Conservation (phyloP, 2,113 vertebrate genomes). For the Centropus bengalensis region DNA sequence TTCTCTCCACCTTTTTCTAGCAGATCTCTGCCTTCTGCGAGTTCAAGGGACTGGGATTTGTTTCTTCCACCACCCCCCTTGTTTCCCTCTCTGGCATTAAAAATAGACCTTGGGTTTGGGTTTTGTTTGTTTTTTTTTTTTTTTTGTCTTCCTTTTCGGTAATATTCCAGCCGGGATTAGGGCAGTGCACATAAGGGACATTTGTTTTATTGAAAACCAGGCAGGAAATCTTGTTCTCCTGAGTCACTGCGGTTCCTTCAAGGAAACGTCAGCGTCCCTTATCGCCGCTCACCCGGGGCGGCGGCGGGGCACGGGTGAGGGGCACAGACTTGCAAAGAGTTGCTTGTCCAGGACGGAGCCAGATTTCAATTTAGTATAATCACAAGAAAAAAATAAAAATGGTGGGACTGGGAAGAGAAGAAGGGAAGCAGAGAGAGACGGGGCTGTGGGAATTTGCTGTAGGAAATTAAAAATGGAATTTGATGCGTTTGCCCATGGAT, state of each 20-base stretch:
- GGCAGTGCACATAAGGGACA: conserved; percentile 39
- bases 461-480: background rate
- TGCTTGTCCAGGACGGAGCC: background rate
- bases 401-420: background rate
- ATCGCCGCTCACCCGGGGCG: background rate
- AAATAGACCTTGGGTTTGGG: background rate
- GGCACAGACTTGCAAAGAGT: background rate
- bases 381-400: background rate
- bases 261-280: conserved; percentile 65
- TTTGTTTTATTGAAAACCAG: conserved; percentile 70
- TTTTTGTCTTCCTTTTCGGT: conserved; percentile 24
- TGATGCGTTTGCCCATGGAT: background rate
- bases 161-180: conserved; percentile 26
- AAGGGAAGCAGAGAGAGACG: background rate
- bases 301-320: background rate
- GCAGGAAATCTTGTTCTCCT: conserved; percentile 77
- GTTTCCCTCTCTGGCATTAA: conserved; percentile 38
- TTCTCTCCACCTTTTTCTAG: background rate
- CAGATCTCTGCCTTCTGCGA: background rate
- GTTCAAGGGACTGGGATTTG: background rate
- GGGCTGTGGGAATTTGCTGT: background rate
- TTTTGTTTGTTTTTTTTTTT: background rate
- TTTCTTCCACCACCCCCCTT: background rate
- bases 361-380: background rate
- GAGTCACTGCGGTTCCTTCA: conserved; percentile 75